Percentiles rank a stretch among this genome's conserved stretches.
Conservation (phyloP, 2,888 invertebrate species). For the Magallana nippona region DNA sequence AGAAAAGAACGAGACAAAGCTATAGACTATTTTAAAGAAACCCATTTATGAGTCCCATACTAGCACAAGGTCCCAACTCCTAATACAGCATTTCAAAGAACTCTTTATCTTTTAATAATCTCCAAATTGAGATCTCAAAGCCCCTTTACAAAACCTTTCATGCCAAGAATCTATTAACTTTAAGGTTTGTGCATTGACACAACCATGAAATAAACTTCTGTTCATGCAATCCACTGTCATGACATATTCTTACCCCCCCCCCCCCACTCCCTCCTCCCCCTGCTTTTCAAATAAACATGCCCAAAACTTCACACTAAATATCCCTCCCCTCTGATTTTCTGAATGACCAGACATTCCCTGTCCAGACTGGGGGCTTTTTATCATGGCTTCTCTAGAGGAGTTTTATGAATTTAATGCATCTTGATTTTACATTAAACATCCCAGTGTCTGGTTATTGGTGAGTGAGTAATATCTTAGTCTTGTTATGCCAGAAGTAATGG, state of each 20-base stretch:
- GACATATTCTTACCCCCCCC: too few species aligned
- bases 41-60: background rate
- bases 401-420: constrained; percentile 20
- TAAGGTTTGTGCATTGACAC: background rate
- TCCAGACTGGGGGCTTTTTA: background rate
- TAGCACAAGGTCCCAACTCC: constrained; percentile 17
- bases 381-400: background rate
- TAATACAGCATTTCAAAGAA: background rate
- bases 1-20: too few species aligned
- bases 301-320: too few species aligned
- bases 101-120: constrained; percentile 8
- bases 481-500: constrained; percentile 28
- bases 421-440: background rate
- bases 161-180: background rate
- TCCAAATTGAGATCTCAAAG: background rate
- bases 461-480: background rate
- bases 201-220: background rate
- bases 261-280: too few species aligned
- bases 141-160: background rate
- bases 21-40: background rate
- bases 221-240: background rate
- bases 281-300: too few species aligned
- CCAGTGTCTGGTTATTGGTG: background rate
- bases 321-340: background rate
- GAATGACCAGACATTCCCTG: background rate